Base-by-base conservation (phyloP, 2,113 vertebrate species). In the Lagopus leucura region DNA sequence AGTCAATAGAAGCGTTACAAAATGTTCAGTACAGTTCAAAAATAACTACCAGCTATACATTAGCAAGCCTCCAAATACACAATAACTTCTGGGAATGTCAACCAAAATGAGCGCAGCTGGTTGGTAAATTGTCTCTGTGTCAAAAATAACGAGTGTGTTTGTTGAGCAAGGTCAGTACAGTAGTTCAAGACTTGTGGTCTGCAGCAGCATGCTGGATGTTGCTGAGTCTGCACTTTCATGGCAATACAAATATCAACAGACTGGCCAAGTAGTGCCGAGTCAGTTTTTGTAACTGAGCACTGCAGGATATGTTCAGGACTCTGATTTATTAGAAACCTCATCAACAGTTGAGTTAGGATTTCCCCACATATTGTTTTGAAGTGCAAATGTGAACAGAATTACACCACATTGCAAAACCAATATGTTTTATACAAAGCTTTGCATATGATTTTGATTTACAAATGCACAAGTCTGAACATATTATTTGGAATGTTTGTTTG, bases 41-140 rank as follows among this genome's bases (percentile, higher is more conserved):
- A 97, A 95, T 92, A 96, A 84, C 78, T 92, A 45, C 63, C 65
- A 86, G 90, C 94, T 86, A 90, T 94, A 94, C 90, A 85, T 94
- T 94, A 94, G 88, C 95, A 97, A 96, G 38, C 20, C 45, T 93
- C 79, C 43, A 93, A 95, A 58, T 72, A 91, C 71, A 88, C 30
- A 52, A 87, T 96, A 94, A 96, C 87, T 95, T 93, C 94, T 96
- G 94, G 91, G 82, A 95, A 92, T 71, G 67, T 83, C 89, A 94
- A 91, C 74, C 75, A 77, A 58, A 89, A 91, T 95, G 81, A 14
- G 70, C 40, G 54, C 93, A 94, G 96, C 80, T 69, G 64, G 74
- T 55, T 94, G 72, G 93, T 94, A 92, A 93, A 72, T 87, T 88
- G 78, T 89, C 55, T 95, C 88, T 78, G 58, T 78, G 80, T 91